Conservation (phyloP, 2,888 invertebrate genomes). For the Sinhomidia bicolor region DNA sequence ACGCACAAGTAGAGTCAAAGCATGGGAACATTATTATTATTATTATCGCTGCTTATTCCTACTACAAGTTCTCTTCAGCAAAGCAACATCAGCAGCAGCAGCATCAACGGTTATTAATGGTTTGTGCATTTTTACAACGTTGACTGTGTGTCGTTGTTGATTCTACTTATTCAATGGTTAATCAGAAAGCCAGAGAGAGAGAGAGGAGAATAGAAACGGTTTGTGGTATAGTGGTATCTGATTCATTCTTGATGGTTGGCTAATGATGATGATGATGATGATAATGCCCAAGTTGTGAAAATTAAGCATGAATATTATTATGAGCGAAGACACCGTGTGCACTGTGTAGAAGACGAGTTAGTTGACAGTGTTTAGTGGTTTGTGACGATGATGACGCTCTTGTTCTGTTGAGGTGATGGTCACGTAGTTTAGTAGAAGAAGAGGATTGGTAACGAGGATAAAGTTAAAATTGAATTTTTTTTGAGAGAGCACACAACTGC, state of each 20-base stretch:
- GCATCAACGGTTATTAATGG: slow-evolving; percentile 43
- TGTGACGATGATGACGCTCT: not conserved
- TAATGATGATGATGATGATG: slow-evolving; percentile 12
- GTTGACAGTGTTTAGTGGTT: slow-evolving; percentile 44
- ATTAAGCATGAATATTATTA: slow-evolving; percentile 29
- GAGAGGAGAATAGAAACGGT: slow-evolving; percentile 43
- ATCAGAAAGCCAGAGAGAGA: slow-evolving; percentile 1
- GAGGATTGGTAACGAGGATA: slow-evolving; percentile 3
- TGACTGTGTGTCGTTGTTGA: slow-evolving; percentile 2
- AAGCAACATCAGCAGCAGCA: not conserved
- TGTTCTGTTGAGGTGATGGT: slow-evolving; percentile 20
- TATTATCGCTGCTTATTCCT: slow-evolving; percentile 34
- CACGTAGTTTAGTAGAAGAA: not conserved
- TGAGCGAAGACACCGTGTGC: not conserved
- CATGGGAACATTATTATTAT: slow-evolving; percentile 54
- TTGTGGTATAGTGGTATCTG: slow-evolving; percentile 45
- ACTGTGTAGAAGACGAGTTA: not conserved
- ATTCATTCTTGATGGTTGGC: slow-evolving; percentile 47
- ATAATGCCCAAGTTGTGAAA: slow-evolving; percentile 31
- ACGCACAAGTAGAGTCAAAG: slow-evolving; percentile 15
- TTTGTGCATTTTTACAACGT: not conserved
- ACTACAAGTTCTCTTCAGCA: not conserved
- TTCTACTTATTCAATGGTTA: slow-evolving; percentile 24
- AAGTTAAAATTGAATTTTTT: not conserved
- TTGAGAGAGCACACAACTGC: not conserved